Evolutionary conservation across 2,797 vertebrate species (phyloP), one percentile per base, ranked within the genome.

Genomic region (Melanotaenia boesemani): DNA sequence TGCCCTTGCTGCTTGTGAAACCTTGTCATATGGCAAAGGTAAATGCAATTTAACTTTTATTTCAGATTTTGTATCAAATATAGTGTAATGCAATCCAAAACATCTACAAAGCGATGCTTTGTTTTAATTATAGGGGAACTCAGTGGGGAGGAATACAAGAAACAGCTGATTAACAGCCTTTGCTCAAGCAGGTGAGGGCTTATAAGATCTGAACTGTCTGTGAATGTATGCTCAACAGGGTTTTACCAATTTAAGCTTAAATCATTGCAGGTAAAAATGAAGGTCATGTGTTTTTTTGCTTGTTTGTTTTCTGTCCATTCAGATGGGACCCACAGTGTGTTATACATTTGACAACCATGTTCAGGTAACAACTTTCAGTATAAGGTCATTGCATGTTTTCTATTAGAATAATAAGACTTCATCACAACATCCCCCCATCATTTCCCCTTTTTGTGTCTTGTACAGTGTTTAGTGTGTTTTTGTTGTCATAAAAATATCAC

Each of bases 61-160:
- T 22, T 37, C 37, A 36, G 1, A 41, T 6, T 0, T 57, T 48
- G 13, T 22, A 64, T 73, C 6, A n/a, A 12, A 67, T 55, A 18
- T 13, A 48, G 57, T 13, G 20, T 3, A 56, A 28, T 28, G 24
- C 8, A 56, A 30, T 56, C 8, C 46, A 48, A n/a, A 16, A 28
- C 0, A 30, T 36, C 6, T 68, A 8, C 16, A 62, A 12, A 6
- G 1, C 81, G 11, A 54, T 26, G 2, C 0, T 52, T 62, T 72
- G 0, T 71, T 65, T 32, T n/a, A 76, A 84, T 80, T 86, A 72
- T 77, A 99, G 98, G 95, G 80, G 96, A 98, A 71, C 93, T 97
- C 71, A 98, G 89, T 85, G 98, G 98, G 11, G 96, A 97, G 70
- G 97, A 97, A 80, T 97, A 94, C 92, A 99, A 98, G 93, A 98